phyloP scores from a whole-genome alignment of 1,140 invertebrate species.

The Anastrepha obliqua region DNA sequence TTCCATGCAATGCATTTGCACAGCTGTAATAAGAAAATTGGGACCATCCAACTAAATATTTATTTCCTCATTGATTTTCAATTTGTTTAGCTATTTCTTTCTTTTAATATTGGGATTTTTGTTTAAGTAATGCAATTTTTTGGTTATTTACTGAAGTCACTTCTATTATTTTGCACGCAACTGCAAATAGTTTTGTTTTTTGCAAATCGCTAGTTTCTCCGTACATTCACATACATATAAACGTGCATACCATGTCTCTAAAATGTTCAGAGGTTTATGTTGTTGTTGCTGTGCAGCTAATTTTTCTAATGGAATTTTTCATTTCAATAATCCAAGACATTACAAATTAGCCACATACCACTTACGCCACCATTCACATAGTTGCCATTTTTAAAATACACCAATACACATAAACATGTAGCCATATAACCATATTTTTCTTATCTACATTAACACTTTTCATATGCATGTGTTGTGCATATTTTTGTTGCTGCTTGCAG shows the following conservation, averaged over 20 bases:
- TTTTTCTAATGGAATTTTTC: slow-evolving; percentile 50
- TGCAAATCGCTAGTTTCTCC: neutral
- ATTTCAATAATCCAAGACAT: slow-evolving; percentile 48
- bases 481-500: neutral
- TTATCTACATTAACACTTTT: slow-evolving; percentile 34
- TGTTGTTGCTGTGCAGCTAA: neutral
- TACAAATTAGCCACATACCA: slow-evolving; percentile 50
- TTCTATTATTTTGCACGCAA: too few species aligned
- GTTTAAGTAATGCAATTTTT: too few species aligned
- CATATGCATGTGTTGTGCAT: neutral
- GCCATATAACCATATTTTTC: neutral
- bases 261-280: neutral
- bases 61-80: too few species aligned
- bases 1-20: too few species aligned
- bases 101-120: neutral
- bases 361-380: slow-evolving; percentile 47
- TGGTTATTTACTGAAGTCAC: too few species aligned
- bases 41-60: too few species aligned
- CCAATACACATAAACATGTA: neutral
- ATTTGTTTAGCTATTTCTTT: neutral
- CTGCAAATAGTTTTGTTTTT: too few species aligned
- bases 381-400: slow-evolving; percentile 46
- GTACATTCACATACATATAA: neutral
- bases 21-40: too few species aligned
- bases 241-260: neutral